These are phyloP conservation scores for Dorcus parallelipipedus DNA, from an alignment of 2,888 invertebrate genomes.

Conservation along the genomic window DNA sequence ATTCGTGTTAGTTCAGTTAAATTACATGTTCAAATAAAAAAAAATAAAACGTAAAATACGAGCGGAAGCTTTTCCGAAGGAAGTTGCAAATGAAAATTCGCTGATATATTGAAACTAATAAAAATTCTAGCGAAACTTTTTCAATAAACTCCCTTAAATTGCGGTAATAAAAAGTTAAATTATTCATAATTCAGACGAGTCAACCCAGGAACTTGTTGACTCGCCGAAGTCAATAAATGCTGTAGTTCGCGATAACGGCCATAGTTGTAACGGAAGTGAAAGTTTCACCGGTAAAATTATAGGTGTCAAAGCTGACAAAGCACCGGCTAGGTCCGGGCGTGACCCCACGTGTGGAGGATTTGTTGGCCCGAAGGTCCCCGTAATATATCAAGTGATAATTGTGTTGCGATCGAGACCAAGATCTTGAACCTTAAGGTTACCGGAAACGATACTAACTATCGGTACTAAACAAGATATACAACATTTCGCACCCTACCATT, in stretches of 20 bases:
- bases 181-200: background rate
- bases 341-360: constrained; percentile 28
- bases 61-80: too few species aligned
- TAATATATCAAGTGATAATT: constrained; percentile 26
- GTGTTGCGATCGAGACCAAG: constrained; percentile 13
- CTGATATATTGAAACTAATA: too few species aligned
- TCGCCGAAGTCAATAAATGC: background rate
- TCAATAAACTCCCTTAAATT: background rate
- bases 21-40: too few species aligned
- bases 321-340: constrained; percentile 24
- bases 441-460: constrained; percentile 10
- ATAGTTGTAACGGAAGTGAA: constrained; percentile 18
- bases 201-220: background rate
- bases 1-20: too few species aligned
- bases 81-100: too few species aligned
- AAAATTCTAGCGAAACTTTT: background rate
- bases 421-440: constrained; percentile 12
- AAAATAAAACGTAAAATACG: too few species aligned
- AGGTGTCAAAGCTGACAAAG: constrained; percentile 34
- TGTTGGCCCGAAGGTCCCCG: constrained; percentile 17
- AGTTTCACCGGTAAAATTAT: constrained; percentile 32
- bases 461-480: constrained; percentile 14
- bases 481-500: background rate
- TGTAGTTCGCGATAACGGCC: too few species aligned
- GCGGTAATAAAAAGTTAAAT: background rate